Percentiles rank a stretch among this genome's conserved stretches.
These are phyloP conservation scores for Dryobota labecula DNA, from an alignment of 2,888 invertebrate genomes.

Conservation along the genomic window DNA sequence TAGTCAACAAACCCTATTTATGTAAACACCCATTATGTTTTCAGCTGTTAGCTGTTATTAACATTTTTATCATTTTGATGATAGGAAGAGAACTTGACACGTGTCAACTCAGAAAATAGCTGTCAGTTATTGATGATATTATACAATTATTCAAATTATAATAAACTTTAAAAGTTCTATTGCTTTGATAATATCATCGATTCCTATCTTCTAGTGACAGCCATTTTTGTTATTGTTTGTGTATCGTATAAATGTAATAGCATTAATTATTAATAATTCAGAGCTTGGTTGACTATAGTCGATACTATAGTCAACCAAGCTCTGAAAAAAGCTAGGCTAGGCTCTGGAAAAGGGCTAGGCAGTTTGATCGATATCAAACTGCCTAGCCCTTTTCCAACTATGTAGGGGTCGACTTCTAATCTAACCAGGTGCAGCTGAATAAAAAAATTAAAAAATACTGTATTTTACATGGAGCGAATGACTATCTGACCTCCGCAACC, in stretches of 20 bases:
- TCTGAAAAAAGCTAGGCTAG: too few relatives aligned
- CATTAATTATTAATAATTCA: neutral
- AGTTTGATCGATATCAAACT: too few relatives aligned
- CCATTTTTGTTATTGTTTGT: slow-evolving; percentile 4
- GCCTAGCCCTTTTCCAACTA: too few relatives aligned
- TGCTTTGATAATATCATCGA: slow-evolving; percentile 8
- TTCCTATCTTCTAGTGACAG: slow-evolving; percentile 14
- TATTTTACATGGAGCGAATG: too few relatives aligned
- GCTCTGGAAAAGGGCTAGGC: too few relatives aligned
- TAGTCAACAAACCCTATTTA: too few relatives aligned
- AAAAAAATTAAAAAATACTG: too few relatives aligned
- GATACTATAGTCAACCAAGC: too few relatives aligned
- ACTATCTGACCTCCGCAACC: too few relatives aligned
- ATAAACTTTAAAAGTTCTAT: slow-evolving; percentile 2
- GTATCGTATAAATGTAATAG: neutral
- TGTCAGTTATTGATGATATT: slow-evolving; percentile 24
- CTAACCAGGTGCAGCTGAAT: too few relatives aligned
- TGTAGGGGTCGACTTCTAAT: too few relatives aligned
- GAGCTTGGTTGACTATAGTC: neutral
- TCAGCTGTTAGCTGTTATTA: slow-evolving; percentile 17
- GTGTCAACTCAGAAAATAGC: neutral
- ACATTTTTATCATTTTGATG: slow-evolving; percentile 27
- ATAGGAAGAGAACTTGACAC: neutral
- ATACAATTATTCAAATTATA: slow-evolving; percentile 20
- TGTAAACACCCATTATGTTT: slow-evolving; percentile 24